Base-by-base conservation (phyloP, 2,888 invertebrate genomes). In the Terebella lapidaria region DNA sequence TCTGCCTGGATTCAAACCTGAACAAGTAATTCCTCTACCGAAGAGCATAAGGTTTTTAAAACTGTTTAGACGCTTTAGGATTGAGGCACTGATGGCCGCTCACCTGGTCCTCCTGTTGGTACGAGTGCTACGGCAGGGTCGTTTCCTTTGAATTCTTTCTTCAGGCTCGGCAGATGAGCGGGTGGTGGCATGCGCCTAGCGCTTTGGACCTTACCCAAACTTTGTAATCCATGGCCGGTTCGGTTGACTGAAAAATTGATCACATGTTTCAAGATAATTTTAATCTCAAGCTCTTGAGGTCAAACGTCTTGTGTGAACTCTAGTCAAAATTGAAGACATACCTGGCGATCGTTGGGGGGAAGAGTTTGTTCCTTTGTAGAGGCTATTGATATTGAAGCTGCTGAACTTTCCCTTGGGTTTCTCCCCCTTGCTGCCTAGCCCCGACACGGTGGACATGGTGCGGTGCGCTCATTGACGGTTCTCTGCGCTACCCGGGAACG, bases 141-240 rank as follows among this genome's bases (percentile, higher is more conserved):
- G 83, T 87, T 87, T 76, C 87, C 88, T 77, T 80, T 87, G 79
- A 88, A 87, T 86, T 99, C 97, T 82, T 95, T 93, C 87, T 94
- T 97, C 85, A 97, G 85, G 87, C 96, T 97, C 82, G 97, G 97
- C 84, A 97, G 86, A 86, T 96, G 94, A 82, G 93, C 94, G 83
- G 97, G 96, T 70, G 84, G 84, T 66, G 85, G 85, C 85, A 96
- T 94, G 83, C 97, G 90, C 85, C 97, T 90, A 82, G 79, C 75
- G 93, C 92, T 84, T 91, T 91, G 92, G 85, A 96, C 92, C 88
- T 96, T 97, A 85, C 97, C 97, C 89, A 99, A 89, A 86, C 90
- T 91, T 90, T 97, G 97, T 90, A 97, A 92, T 87, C 96, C 96
- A 94, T 96, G 94, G 82, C 52, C 30, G 24, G 25, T 5, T 25